Evolutionary conservation across 2,888 invertebrate species (phyloP), one percentile per base, ranked within the genome.

Genomic region (Andrena chrysosceles): DNA sequence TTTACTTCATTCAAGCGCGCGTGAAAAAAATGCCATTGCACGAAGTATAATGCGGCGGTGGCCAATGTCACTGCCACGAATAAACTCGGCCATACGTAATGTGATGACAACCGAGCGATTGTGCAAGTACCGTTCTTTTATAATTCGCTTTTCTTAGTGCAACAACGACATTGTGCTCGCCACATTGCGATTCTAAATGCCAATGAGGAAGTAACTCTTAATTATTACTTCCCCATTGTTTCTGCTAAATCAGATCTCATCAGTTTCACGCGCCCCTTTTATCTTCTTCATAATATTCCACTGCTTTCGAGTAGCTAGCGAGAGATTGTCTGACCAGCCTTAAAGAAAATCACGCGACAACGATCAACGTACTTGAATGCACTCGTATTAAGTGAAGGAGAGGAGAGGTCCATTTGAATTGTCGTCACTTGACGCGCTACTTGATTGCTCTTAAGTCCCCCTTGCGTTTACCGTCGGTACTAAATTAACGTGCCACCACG

Each of bases 11-110:
- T 29, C n/a, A 20, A 68, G 4, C 26, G 16, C 10, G 76, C 48
- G 48, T 33, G 42, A 82, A 74, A 68, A 35, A 54, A 80, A 56
- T 59, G 29, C 49, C 60, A 33, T 42, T 42, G 52, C 10, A 59
- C 26, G 54, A 69, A n/a, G 23, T 60, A n/a, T 60, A 69, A 78
- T 49, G 23, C 56, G 10, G 52, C 31, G 42, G 54, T 54, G 64
- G 56, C 59, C 86, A 86, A 86, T 86, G 86, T 86, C 84, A 86
- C 68, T 80, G 78, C 77, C 83, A 70, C 54, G 78, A 86, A 86
- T 86, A 86, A 85, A 86, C 66, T 68, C 7, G 35, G 35, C 54
- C 66, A 69, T 62, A 81, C 85, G 86, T 74, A 86, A 86, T 60
- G 26, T 66, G 66, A 62, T 78, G 82, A 83, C 80, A 80, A 54